Evolutionary conservation across 2,888 invertebrate species (phyloP), one percentile per base, ranked within the genome.

Genomic region (Gisinianus flammeolus): DNA sequence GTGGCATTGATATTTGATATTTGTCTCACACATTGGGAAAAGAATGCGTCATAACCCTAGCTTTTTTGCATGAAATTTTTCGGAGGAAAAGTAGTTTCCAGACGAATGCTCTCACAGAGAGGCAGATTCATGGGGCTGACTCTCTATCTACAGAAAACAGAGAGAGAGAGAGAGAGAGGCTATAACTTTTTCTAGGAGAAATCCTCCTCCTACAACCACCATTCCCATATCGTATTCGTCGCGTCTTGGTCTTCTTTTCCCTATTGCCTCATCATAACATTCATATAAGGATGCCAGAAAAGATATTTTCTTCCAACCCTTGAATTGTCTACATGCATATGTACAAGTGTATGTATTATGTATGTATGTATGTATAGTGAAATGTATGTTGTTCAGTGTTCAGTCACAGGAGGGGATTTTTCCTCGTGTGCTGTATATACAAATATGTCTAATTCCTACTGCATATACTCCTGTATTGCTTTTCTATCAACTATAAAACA

Each of bases 51-150:
- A 74, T 74, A 74, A 74, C 66, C 64, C 67, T 33, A 67, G 76
- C 76, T 76, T 75, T 76, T 72, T 79, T 79, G 79, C 75, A 79
- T 71, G 73, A 77, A 77, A 75, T 76, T 67, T 73, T 74, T 77
- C 71, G 78, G 78, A 78, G 77, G 54, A 77, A 79, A 81, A 77
- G 78, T 76, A 76, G 74, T 73, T 81, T 81, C 80, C 81, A 79
- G 78, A 76, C 79, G 75, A 80, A 68, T 81, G 80, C 76, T 77
- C 79, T 76, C 80, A 80, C 80, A 80, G 69, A 56, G 76, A 75
- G 73, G 77, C 67, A 77, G 73, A 79, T 79, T 76, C 79, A 75
- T 79, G 79, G 79, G 73, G 77, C 77, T 79, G 76, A 75, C 76
- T 72, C 58, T 72, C 70, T 81, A 44, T 44, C 79, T 77, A 75